Conservation (phyloP, 2,113 vertebrate species). For the Pionites leucogaster region DNA sequence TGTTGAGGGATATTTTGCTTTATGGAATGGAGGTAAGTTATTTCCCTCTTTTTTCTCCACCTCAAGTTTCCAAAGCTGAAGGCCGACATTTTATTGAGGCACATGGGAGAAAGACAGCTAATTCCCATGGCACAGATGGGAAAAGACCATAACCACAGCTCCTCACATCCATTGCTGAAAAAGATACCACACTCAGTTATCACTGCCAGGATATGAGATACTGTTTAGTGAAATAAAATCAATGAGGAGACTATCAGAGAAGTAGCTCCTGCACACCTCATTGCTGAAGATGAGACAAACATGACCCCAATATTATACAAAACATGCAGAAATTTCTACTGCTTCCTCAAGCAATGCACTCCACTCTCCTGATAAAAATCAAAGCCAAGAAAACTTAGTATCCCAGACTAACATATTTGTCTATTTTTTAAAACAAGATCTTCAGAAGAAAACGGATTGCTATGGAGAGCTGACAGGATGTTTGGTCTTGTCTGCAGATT, state of each 20-base stretch:
- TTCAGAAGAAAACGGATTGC: neutral
- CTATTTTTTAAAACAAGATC: neutral
- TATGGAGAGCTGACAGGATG: neutral
- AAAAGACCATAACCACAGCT: neutral
- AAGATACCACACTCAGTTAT: neutral
- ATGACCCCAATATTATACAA: neutral
- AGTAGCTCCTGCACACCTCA: neutral
- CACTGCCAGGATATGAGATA: neutral
- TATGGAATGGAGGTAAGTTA: neutral
- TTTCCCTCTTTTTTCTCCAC: neutral
- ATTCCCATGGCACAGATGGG: neutral
- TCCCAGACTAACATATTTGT: neutral
- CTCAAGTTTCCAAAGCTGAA: neutral
- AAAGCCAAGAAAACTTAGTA: neutral
- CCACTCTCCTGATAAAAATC: neutral
- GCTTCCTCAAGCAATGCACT: neutral
- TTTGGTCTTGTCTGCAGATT: neutral
- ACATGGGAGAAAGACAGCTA: neutral
- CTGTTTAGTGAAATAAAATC: neutral
- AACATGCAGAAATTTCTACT: neutral
- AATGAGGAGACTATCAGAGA: neutral
- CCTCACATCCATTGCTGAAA: neutral
- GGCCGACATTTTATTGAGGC: neutral
- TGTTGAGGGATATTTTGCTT: neutral
- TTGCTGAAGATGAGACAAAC: neutral